phyloP scores from a whole-genome alignment of 2,113 vertebrate genomes.

The Beaufortia kweichowensis region DNA sequence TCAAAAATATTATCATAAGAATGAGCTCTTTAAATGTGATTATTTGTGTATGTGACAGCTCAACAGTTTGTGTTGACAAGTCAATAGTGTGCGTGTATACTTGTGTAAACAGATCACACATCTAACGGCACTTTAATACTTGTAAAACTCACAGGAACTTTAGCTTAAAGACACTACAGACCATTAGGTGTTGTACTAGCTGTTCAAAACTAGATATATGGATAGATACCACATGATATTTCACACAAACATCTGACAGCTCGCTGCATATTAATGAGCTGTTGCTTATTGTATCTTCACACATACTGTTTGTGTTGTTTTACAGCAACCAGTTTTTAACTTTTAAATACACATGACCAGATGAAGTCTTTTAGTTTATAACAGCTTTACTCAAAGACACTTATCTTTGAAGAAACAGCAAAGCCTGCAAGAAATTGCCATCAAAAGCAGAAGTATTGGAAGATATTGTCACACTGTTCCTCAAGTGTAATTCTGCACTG shows the following conservation, averaged over 20 bases:
- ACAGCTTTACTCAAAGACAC: neutral
- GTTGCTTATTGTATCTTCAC: no score
- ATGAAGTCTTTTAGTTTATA: neutral
- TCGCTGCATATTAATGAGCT: neutral
- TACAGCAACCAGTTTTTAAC: no score
- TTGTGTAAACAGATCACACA: conserved; percentile 14
- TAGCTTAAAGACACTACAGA: neutral
- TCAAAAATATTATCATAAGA: no score
- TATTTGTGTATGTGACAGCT: conserved; percentile 29
- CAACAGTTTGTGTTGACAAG: neutral
- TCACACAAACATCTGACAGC: neutral
- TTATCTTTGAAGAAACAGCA: neutral
- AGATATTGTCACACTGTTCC: neutral
- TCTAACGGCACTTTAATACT: neutral
- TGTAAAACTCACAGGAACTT: neutral
- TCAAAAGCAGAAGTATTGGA: conserved; percentile 17
- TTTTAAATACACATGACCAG: no score
- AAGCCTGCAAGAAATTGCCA: neutral
- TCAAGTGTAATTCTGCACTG: neutral
- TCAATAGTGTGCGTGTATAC: neutral
- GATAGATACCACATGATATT: neutral
- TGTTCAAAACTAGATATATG: neutral
- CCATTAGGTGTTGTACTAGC: neutral
- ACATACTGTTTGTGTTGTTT: no score
- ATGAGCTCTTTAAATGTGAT: conserved; percentile 4